Percentiles rank a stretch among this genome's conserved stretches.
Conservation (phyloP, 2,113 vertebrate genomes). For the Puntigrus tetrazona region DNA sequence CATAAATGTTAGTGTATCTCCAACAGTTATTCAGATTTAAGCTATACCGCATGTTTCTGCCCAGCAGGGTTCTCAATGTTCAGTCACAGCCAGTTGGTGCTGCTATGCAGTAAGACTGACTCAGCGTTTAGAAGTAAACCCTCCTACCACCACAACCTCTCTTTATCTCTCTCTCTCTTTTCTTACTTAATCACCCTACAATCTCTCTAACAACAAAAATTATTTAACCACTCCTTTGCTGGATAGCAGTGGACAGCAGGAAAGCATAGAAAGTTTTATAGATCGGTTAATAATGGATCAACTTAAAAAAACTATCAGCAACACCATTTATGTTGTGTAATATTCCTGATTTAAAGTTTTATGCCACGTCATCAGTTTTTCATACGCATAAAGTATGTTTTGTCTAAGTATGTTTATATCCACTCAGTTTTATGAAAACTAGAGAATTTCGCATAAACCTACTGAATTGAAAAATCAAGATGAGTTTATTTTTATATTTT, state of each 20-base stretch:
- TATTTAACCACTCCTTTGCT: conserved; percentile 27
- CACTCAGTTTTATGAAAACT: background rate
- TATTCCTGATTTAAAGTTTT: background rate
- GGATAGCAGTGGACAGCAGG: background rate
- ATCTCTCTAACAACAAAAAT: conserved; percentile 34
- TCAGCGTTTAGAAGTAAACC: conserved; percentile 66
- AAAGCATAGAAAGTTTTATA: background rate
- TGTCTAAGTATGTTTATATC: background rate
- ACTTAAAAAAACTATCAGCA: background rate
- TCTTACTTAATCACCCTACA: conserved; percentile 39
- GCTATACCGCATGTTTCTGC: background rate
- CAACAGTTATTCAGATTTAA: background rate
- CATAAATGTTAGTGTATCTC: background rate
- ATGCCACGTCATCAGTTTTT: background rate
- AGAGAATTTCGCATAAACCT: background rate
- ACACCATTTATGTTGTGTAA: background rate
- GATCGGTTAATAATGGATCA: background rate
- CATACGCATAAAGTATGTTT: background rate
- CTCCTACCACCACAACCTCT: conserved; percentile 23
- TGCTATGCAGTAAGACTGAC: conserved; percentile 71
- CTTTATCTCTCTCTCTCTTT: conserved; percentile 12
- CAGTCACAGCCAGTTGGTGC: conserved; percentile 64
- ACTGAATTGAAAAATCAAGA: background rate
- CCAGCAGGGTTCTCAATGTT: conserved; percentile 30
- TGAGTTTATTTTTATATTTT: no score